These are phyloP conservation scores for Haliclystus octoradiatus DNA, from an alignment of 30 jellyfish, hydroid and myxozoan genomes.

Conservation along the genomic window DNA sequence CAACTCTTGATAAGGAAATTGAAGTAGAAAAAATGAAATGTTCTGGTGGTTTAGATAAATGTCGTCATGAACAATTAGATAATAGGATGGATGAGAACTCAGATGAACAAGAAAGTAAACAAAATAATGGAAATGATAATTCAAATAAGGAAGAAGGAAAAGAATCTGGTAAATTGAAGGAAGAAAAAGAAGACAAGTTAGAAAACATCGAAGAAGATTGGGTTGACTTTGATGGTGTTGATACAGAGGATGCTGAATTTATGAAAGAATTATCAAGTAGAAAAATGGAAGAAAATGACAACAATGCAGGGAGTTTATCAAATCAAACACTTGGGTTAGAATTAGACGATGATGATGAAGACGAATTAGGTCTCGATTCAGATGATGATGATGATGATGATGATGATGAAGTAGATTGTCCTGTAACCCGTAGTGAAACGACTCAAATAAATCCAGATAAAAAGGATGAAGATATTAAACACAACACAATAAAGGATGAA, in stretches of 20 bases:
- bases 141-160: neutral
- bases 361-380: neutral
- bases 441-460: neutral
- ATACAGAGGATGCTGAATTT: conserved; percentile 30
- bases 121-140: neutral
- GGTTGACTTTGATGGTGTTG: conserved; percentile 14
- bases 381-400: neutral
- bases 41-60: neutral
- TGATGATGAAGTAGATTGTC: neutral
- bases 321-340: neutral
- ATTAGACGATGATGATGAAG: neutral
- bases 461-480: neutral
- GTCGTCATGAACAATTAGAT: neutral
- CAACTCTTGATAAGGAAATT: conserved; percentile 37
- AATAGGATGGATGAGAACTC: neutral
- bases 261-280: neutral
- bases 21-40: conserved; percentile 17
- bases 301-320: neutral
- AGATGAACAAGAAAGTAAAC: neutral
- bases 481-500: too few species aligned
- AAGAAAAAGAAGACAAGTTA: conserved; percentile 10
- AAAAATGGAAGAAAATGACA: neutral
- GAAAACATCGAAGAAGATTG: neutral
- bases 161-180: too few species aligned
- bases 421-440: neutral